Evolutionary conservation across 2,888 invertebrate species (phyloP).

Genomic region (Morpho deidamia): DNA sequence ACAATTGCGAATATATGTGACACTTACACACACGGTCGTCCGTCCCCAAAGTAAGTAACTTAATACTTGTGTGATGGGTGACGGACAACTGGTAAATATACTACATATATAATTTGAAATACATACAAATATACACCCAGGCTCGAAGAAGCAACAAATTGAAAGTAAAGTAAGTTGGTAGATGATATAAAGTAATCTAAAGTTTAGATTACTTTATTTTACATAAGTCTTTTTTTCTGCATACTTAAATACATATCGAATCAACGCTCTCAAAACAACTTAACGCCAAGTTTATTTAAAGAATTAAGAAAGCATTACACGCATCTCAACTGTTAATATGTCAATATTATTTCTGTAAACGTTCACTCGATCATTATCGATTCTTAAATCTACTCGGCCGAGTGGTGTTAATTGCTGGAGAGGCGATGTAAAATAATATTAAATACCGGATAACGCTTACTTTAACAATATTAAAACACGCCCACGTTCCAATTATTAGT

Average conservation of each 20-base stretch:
- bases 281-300: conserved; percentile 3
- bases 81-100: too few relatives aligned
- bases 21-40: too few relatives aligned
- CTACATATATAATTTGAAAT: too few relatives aligned
- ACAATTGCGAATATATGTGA: too few relatives aligned
- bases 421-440: conserved; percentile 4
- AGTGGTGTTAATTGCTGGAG: conserved; percentile 7
- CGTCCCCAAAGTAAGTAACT: too few relatives aligned
- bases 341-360: conserved; percentile 10
- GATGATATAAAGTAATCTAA: too few relatives aligned
- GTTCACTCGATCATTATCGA: conserved; percentile 9
- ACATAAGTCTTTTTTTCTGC: too few relatives aligned
- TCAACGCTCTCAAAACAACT: conserved; percentile 1
- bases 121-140: too few relatives aligned
- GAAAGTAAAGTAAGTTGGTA: too few relatives aligned
- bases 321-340: conserved; percentile 1
- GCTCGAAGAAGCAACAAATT: too few relatives aligned
- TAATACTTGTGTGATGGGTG: too few relatives aligned
- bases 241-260: not conserved
- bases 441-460: conserved; percentile 1
- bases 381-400: conserved; percentile 3
- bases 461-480: conserved; percentile 1
- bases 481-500: not conserved
- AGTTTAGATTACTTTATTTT: too few relatives aligned
- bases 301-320: not conserved